Conservation (phyloP, 2,888 invertebrate species). For the Parochlus steinenii region DNA sequence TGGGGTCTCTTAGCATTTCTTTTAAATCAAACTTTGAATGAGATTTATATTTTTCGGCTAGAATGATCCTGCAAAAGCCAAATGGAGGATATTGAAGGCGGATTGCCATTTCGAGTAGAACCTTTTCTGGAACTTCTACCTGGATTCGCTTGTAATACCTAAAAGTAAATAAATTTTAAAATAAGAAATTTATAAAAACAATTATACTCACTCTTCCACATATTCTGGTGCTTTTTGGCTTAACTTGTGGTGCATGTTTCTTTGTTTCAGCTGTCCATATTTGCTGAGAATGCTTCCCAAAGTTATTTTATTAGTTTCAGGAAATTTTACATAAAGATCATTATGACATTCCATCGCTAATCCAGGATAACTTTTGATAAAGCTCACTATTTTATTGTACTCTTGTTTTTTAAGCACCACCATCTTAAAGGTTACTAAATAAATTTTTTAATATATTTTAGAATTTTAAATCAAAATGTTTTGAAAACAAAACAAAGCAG, state of each 20-base stretch:
- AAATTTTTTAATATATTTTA: no score
- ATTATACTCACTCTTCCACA: neutral
- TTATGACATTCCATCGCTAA: slow-evolving; percentile 42
- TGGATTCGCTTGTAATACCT: no score
- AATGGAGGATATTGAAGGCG: slow-evolving; percentile 21
- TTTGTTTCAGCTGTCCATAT: slow-evolving; percentile 38
- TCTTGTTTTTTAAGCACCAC: slow-evolving; percentile 17
- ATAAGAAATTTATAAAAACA: neutral
- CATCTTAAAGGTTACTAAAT: no score
- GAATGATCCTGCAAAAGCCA: slow-evolving; percentile 21
- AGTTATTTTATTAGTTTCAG: slow-evolving; percentile 38
- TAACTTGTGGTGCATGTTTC: neutral
- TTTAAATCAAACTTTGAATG: slow-evolving; percentile 20
- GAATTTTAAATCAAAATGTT: no score
- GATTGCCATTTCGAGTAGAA: slow-evolving; percentile 22
- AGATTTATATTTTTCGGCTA: slow-evolving; percentile 23
- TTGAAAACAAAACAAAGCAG: no score
- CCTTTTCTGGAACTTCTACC: no score
- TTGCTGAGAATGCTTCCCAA: slow-evolving; percentile 52
- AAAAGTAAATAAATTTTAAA: neutral
- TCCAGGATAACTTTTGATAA: slow-evolving; percentile 38
- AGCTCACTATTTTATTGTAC: slow-evolving; percentile 37
- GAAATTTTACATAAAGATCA: slow-evolving; percentile 38
- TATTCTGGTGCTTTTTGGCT: neutral
- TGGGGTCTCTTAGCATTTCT: slow-evolving; percentile 23